Percentiles rank a stretch among this genome's conserved stretches.
These are phyloP conservation scores for Brachypteracias leptosomus DNA, from an alignment of 2,113 vertebrate genomes.

Conservation along the genomic window DNA sequence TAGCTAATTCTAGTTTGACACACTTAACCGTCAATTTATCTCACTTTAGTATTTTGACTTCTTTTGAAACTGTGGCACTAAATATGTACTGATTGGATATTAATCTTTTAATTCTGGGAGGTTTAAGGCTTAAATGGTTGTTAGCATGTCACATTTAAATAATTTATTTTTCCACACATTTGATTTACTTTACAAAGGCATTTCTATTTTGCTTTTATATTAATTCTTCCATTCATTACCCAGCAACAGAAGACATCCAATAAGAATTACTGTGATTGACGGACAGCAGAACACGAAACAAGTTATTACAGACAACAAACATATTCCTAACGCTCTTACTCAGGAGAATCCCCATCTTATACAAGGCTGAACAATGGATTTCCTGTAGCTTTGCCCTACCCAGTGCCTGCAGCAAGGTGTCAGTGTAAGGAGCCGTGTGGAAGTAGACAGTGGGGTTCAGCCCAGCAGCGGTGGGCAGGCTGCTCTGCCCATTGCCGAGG, in stretches of 20 bases:
- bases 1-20: background rate
- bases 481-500: background rate
- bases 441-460: slow-evolving; percentile 31
- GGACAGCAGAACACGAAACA: background rate
- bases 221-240: background rate
- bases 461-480: background rate
- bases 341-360: background rate
- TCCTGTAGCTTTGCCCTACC: slow-evolving; percentile 33
- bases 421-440: slow-evolving; percentile 53
- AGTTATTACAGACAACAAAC: background rate
- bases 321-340: background rate
- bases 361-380: background rate
- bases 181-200: background rate
- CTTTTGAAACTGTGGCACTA: background rate
- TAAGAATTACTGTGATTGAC: background rate
- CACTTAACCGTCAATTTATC: background rate
- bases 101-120: background rate
- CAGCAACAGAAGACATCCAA: background rate
- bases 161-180: background rate
- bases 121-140: background rate
- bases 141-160: background rate
- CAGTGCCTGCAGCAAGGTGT: slow-evolving; percentile 31
- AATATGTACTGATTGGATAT: background rate
- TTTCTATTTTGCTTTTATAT: background rate
- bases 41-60: background rate